Percentiles rank a stretch among this genome's conserved stretches.
phyloP scores from a whole-genome alignment of 2,113 vertebrate genomes.

The Gambusia holbrooki region DNA sequence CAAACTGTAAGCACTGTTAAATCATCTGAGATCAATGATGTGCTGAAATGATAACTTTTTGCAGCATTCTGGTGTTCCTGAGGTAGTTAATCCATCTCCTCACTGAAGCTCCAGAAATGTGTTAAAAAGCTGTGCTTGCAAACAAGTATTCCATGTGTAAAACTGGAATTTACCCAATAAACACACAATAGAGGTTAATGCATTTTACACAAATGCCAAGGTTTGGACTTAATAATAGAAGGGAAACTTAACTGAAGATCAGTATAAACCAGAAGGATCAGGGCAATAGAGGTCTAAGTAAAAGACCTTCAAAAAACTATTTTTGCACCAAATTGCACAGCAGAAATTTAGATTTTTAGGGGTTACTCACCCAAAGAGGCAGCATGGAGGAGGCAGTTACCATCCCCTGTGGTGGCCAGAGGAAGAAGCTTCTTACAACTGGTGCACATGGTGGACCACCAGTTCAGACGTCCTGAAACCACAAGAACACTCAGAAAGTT shows the following conservation, averaged over 20 bases:
- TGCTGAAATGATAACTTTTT: not conserved
- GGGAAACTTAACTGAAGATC: too few relatives aligned
- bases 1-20: not conserved
- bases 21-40: not conserved
- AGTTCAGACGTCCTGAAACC: conserved; percentile 92
- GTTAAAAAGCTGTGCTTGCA: too few relatives aligned
- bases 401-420: conserved; percentile 95
- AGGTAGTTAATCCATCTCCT: not conserved
- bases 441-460: conserved; percentile 95
- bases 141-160: too few relatives aligned
- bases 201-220: too few relatives aligned
- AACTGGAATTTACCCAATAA: too few relatives aligned
- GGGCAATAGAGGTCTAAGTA: too few relatives aligned
- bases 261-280: too few relatives aligned
- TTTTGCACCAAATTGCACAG: not conserved
- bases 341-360: not conserved
- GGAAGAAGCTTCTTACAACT: conserved; percentile 97
- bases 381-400: conserved; percentile 97
- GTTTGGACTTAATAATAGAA: too few relatives aligned
- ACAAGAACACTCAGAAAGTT: not conserved
- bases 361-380: conserved; percentile 91
- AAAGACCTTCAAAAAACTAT: too few relatives aligned
- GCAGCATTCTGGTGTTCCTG: not conserved
- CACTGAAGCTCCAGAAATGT: not conserved
- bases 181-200: too few relatives aligned